Evolutionary conservation across 2,113 vertebrate species (phyloP).

Genomic region (Tamias sibiricus): DNA sequence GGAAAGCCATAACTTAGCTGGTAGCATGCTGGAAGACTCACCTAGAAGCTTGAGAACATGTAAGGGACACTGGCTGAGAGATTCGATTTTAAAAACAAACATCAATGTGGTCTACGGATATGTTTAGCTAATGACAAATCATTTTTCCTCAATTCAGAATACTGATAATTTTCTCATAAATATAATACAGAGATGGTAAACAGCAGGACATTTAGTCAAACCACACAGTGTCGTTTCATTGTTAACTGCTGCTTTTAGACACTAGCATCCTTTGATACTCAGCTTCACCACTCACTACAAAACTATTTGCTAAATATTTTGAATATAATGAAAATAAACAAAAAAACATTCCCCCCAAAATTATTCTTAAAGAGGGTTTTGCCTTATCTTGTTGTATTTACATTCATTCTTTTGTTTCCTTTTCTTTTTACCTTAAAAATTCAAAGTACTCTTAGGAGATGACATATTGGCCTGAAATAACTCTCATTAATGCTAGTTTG

Average conservation of each 20-base stretch:
- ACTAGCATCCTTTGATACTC: neutral
- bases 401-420: neutral
- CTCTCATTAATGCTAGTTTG: neutral
- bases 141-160: neutral
- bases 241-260: neutral
- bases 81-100: conserved; percentile 22
- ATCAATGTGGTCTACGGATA: neutral
- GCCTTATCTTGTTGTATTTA: neutral
- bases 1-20: neutral
- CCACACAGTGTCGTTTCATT: neutral
- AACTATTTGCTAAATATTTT: neutral
- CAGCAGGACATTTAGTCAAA: neutral
- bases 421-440: neutral
- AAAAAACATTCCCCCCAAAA: no score
- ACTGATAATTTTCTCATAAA: neutral
- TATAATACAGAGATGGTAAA: neutral
- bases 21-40: neutral
- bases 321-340: neutral
- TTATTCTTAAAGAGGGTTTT: neutral
- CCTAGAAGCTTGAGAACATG: neutral
- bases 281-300: neutral
- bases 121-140: neutral
- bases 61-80: neutral
- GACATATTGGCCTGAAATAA: neutral
- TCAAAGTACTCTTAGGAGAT: neutral